Evolutionary conservation across 1,140 invertebrate species (phyloP).

Genomic region (Pollicipes pollicipes): DNA sequence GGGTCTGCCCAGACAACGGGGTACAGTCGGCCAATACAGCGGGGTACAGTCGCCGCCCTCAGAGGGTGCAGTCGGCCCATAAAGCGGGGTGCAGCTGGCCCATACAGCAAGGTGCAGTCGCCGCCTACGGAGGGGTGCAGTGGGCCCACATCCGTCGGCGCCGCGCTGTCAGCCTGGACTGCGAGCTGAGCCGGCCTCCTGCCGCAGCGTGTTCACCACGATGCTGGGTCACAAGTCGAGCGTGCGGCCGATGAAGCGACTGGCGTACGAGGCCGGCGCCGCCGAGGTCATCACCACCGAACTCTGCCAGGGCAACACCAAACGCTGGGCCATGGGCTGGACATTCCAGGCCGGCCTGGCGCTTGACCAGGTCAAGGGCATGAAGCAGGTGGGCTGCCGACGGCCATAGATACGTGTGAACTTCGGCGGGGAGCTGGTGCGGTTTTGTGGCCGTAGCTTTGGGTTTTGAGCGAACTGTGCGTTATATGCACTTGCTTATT

Average conservation of each 20-base stretch:
- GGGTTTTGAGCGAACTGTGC: neutral
- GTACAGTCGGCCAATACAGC: too few species aligned
- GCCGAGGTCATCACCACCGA: constrained; percentile 49
- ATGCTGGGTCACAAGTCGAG: constrained; percentile 80
- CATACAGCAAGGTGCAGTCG: too few species aligned
- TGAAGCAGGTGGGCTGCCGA: neutral
- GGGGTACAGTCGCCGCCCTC: too few species aligned
- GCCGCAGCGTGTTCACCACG: constrained; percentile 62
- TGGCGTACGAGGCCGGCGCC: constrained; percentile 35
- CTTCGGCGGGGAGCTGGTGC: too few species aligned
- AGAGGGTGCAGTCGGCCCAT: too few species aligned
- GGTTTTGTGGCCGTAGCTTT: neutral
- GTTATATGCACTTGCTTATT: too few species aligned
- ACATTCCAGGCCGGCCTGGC: constrained; percentile 27
- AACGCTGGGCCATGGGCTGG: constrained; percentile 49
- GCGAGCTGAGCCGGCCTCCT: constrained; percentile 33
- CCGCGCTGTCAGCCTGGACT: too few species aligned
- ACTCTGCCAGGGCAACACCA: constrained; percentile 83
- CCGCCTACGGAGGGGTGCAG: too few species aligned
- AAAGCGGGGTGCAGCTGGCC: too few species aligned
- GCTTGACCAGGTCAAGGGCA: neutral
- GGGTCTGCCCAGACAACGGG: too few species aligned
- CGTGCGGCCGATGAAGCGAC: constrained; percentile 40
- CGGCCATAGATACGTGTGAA: too few species aligned
- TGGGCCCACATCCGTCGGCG: too few species aligned